phyloP scores from a whole-genome alignment of 2,797 vertebrate species.

The Tenualosa thibaudeaui region DNA sequence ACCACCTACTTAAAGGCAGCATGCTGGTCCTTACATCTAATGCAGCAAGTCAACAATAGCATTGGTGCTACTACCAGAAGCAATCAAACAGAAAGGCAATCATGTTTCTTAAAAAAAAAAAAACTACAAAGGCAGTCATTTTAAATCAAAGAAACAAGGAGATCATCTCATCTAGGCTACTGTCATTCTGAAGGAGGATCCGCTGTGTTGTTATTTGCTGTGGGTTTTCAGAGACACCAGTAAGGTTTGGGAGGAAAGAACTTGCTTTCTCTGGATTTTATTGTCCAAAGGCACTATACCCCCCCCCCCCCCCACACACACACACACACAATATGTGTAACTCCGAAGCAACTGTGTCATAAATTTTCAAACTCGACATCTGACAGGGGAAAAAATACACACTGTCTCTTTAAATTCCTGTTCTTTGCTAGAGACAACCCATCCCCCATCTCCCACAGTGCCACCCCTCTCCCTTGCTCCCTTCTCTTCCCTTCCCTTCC shows the following conservation, averaged over 20 bases:
- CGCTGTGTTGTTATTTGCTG: neutral
- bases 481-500: neutral
- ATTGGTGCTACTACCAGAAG: neutral
- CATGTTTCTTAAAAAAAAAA: neutral
- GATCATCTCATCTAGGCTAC: neutral
- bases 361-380: conserved; percentile 18
- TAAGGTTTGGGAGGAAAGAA: neutral
- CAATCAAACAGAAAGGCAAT: neutral
- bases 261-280: conserved; percentile 2
- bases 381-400: conserved; percentile 31
- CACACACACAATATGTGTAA: neutral
- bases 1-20: neutral
- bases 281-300: neutral
- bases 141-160: conserved; percentile 1
- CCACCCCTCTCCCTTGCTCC: conserved; percentile 28
- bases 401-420: conserved; percentile 60
- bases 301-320: neutral
- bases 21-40: neutral
- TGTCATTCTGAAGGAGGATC: neutral
- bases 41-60: neutral
- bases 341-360: neutral
- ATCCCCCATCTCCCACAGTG: conserved; percentile 50
- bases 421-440: conserved; percentile 47
- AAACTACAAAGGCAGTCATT: neutral
- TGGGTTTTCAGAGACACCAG: neutral